Percentiles rank a stretch among this genome's conserved stretches.
These are phyloP conservation scores for Hippocampus kuda DNA, from an alignment of 2,797 vertebrate species.

Conservation along the genomic window DNA sequence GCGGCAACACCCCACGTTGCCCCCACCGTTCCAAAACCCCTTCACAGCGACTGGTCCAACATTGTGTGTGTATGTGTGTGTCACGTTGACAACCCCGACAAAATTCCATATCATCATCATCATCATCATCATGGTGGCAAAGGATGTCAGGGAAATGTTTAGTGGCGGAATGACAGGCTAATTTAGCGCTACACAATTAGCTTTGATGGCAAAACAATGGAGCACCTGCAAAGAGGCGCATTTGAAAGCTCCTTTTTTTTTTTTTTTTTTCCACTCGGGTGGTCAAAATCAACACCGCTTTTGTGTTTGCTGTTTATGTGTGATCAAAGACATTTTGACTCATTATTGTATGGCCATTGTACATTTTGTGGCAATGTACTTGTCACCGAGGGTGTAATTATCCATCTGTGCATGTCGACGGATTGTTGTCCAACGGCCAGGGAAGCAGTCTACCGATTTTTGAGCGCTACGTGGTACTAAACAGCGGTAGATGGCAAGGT, in stretches of 20 bases:
- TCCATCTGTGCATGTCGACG: not conserved
- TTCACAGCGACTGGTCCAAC: not conserved
- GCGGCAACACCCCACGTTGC: not conserved
- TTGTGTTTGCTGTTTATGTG: not conserved
- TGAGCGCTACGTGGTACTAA: too few relatives aligned
- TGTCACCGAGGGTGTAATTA: not conserved
- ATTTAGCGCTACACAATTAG: not conserved
- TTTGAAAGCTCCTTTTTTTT: not conserved
- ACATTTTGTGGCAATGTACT: not conserved
- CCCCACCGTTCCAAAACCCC: not conserved
- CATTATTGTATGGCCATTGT: not conserved
- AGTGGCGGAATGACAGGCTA: not conserved
- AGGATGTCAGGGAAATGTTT: not conserved
- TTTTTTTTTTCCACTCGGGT: not conserved
- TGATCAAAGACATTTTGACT: conserved; percentile 1
- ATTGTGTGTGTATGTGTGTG: not conserved
- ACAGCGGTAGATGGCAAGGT: too few relatives aligned
- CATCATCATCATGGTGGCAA: conserved; percentile 1
- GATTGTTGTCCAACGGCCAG: too few relatives aligned
- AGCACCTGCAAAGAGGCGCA: conserved; percentile 1
- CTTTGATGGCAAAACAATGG: conserved; percentile 8
- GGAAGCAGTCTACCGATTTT: too few relatives aligned
- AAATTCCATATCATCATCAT: not conserved
- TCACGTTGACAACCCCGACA: not conserved
- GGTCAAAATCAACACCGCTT: not conserved